Evolutionary conservation across 2,113 vertebrate genomes (phyloP), one percentile per base, ranked within the genome.

Genomic region (Craseonycteris thonglongyai): DNA sequence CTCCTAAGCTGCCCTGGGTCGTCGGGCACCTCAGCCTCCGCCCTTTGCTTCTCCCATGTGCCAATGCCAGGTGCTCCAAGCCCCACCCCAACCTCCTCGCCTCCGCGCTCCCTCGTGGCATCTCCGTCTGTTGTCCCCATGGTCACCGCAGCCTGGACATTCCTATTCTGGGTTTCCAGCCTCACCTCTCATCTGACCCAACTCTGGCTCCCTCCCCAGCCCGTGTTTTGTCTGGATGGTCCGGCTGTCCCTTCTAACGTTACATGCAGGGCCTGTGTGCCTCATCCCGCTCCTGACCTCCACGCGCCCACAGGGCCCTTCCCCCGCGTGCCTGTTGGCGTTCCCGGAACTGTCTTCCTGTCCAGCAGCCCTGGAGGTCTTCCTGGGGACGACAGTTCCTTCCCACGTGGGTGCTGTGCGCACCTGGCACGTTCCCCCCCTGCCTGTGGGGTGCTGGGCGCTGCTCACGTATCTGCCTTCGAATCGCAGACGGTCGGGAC

Each of bases 371-470:
- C 18, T 33, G 3, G 3, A 47, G 38, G 15, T 30, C 68, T 63
- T 75, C 2, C 40, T 35, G 0, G 24, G 5, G 24, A 22, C 30
- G 45, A 14, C 6, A 15, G 16, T 56, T 61, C n/a, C 18, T 59
- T 5, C 11, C 75, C 5, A 0, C 0, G 0, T 1, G 6, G 12
- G 18, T 40, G 6, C 69, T 15, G 33, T 12, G 2, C 28, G 30
- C 5, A 19, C 4, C 3, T 26, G 58, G 19, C 4, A 3, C 10
- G 1, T 24, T 33, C 4, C 18, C 7, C 14, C 33, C 10, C 14
- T 18, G 1, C 75, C n/a, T 21, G 3, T 26, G 68, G 6, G 2
- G 6, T 18, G 2, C 40, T 40, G 7, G 47, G 35, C 14, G 0
- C 40, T 45, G 5, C 16, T 72, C 15, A 10, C 7, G 3, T 9